Evolutionary conservation across 2,797 vertebrate genomes (phyloP), one percentile per base, ranked within the genome.

Genomic region (Florisuga fusca): DNA sequence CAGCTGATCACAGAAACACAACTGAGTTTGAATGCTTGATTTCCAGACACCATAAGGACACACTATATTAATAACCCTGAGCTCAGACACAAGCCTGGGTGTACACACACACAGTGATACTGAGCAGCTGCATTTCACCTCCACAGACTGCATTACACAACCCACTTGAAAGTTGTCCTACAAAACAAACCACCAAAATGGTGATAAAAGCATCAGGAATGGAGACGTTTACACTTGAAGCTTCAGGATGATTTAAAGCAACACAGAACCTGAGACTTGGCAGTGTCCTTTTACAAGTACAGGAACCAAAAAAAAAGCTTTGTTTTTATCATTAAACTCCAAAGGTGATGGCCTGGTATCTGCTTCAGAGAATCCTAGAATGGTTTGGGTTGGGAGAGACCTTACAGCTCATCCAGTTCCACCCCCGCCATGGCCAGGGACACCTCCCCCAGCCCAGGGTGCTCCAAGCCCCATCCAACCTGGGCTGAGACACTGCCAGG

Each of bases 1-100:
- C 69, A 46, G 62, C 57, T 33, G 27, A 22, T 12, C 31, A 12
- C 22, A 15, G 41, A 23, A 64, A 33, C 53, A 12, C 1, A 3
- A n/a, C 38, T 1, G 3, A 23, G 29, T 19, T 27, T 2, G 21
- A 2, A 3, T 1, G 13, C 7, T 34, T 53, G 31, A 50, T 4
- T 61, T 22, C 41, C 79, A 79, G 73, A 33, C 45, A 11, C 62
- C 5, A 0, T 9, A 14, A 54, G 45, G 46, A 43, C 41, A 15
- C 27, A 1, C 7, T 12, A 0, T 1, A 7, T 8, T 1, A 14
- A 58, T 12, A 43, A 27, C 66, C 41, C 1, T 2, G 25, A 61
- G 79, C 63, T 55, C 46, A 25, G 46, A 10, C 38, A 8, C 34
- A 17, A 7, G 27, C 34, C 27, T 2, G 3, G 41, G n/a, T 3